Evolutionary conservation across 2,888 invertebrate species (phyloP).

Genomic region (Lepidochitona cinerea): DNA sequence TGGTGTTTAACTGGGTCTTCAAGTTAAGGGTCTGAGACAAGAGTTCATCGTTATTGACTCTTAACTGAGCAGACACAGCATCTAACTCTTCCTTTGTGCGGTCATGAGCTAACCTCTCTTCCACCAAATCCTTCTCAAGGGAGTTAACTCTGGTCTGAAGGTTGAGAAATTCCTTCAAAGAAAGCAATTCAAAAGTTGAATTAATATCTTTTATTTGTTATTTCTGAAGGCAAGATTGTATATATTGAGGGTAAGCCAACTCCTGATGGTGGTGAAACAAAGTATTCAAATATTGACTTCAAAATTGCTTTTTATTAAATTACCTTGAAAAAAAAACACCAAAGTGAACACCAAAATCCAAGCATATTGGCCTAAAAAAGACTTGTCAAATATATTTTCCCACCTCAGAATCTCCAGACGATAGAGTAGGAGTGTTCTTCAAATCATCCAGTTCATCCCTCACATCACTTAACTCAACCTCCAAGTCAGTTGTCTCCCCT

Average conservation of each 20-base stretch:
- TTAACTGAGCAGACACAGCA: conserved; percentile 51
- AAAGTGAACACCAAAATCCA: too few relatives aligned
- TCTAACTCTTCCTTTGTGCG: conserved; percentile 59
- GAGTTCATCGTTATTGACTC: conserved; percentile 40
- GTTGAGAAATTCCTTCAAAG: too few relatives aligned
- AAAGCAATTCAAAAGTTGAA: too few relatives aligned
- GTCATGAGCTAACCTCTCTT: conserved; percentile 57
- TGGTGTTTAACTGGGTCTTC: conserved; percentile 41
- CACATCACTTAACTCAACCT: conserved; percentile 33
- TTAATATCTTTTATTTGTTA: too few relatives aligned
- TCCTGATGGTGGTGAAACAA: too few relatives aligned
- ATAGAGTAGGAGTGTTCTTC: conserved; percentile 23
- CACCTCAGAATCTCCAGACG: conserved; percentile 8
- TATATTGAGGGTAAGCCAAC: too few relatives aligned
- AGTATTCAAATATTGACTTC: too few relatives aligned
- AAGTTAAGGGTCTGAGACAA: conserved; percentile 43
- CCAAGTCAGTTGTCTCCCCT: conserved; percentile 33
- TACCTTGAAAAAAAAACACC: too few relatives aligned
- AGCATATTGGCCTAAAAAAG: too few relatives aligned
- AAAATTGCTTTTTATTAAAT: too few relatives aligned
- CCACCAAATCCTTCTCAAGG: conserved; percentile 47
- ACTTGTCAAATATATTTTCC: too few relatives aligned
- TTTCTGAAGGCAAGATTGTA: too few relatives aligned
- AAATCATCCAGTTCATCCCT: conserved; percentile 31
- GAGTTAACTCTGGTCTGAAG: conserved; percentile 43